Evolutionary conservation across 2,113 vertebrate species (phyloP).

Genomic region (Cynoglossus semilaevis): DNA sequence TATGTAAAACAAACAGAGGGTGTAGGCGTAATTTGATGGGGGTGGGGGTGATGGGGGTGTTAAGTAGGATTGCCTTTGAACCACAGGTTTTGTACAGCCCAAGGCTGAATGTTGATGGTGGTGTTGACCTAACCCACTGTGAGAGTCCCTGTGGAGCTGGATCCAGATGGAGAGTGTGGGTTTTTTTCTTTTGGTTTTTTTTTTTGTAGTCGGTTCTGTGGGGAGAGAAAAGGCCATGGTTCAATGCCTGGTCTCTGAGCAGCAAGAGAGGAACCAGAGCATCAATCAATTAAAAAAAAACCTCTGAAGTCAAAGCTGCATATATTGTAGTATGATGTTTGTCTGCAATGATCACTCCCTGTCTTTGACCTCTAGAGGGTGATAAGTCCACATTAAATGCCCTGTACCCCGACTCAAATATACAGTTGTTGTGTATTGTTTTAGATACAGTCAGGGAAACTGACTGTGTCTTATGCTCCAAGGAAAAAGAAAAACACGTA

Average conservation of each 20-base stretch:
- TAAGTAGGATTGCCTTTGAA: conserved; percentile 61
- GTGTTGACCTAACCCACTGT: conserved; percentile 38
- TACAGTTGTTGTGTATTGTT: no score
- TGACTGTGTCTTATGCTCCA: no score
- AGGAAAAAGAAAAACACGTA: no score
- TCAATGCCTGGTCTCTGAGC: conserved; percentile 21
- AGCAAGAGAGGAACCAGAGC: background rate
- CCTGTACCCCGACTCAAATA: no score
- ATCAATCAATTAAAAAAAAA: conserved; percentile 7
- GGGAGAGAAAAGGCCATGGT: conserved; percentile 32
- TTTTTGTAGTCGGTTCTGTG: conserved; percentile 46
- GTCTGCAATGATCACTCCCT: no score
- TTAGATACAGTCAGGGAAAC: no score
- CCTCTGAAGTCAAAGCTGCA: conserved; percentile 6
- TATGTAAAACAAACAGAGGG: conserved; percentile 73
- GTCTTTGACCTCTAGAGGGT: no score
- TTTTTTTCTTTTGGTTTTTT: no score
- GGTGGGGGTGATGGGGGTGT: conserved; percentile 15
- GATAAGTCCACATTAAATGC: no score
- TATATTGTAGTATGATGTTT: background rate
- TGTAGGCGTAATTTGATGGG: background rate
- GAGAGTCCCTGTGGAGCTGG: conserved; percentile 33
- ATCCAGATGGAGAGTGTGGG: conserved; percentile 52
- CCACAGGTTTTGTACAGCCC: conserved; percentile 61
- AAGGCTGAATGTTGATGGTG: conserved; percentile 37